Evolutionary conservation across 37 sponge, comb jelly and placozoan genomes (phyloP), one percentile per base, ranked within the genome.

Genomic region (Cliona cf. orientalis): DNA sequence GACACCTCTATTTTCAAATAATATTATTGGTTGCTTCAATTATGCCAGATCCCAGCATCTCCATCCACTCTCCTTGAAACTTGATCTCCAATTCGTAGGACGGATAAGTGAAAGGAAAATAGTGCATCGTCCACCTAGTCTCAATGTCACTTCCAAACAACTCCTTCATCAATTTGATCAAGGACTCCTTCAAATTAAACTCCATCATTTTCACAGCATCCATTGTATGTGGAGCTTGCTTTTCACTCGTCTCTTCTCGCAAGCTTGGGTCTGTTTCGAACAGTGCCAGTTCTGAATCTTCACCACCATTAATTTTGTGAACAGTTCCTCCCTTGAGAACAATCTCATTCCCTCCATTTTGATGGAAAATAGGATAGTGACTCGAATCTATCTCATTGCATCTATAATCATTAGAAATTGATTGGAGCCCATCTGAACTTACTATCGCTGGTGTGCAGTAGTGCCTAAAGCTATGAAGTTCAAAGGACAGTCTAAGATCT

Each of bases 331-430:
- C 25, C 71, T 31, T 14, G 80, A 86, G 84, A 89, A 95, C 33
- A 95, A 65, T 31, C 92, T 3, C 14, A 98, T 96, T 34, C 99
- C 96, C 66, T 98, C 99, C 96, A 95, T 98, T 75, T n/a, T 98
- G 99, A 67, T 98, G 99, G 69, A 98, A 98, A 0, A 91, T 90
- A 22, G 99, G 99, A 77, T 98, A 98, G 77, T 98, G 99, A 1
- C 81, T 93, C 22, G 83, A 62, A 74, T 98, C 99, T 41, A 98
- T 95, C 37, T 80, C 89, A 81, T 98, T 96, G 22, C 99, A 57
- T 37, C 99, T 58, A 62, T 98, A 98, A 58, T 93, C 95, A 76
- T 98, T 31, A 98, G 83, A 69, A 95, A 98, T 39, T 84, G 59
- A 73, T 95, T 86, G 62, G 93, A 86, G 2, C 99, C 99, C 73